These are phyloP conservation scores for Eupithecia abbreviata DNA, from an alignment of 2,888 invertebrate genomes.

Conservation along the genomic window DNA sequence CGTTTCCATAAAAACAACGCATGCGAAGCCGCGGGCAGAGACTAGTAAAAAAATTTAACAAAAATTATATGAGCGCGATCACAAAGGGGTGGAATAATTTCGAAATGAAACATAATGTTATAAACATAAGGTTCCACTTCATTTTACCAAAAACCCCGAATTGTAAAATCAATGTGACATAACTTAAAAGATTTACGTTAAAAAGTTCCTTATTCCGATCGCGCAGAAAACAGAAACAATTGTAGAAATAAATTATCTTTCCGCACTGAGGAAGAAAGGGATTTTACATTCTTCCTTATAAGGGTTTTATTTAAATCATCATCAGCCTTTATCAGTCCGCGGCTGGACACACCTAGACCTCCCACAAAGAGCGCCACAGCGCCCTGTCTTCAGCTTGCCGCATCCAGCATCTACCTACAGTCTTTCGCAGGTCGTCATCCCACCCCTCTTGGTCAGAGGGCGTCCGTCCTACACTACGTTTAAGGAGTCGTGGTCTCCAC, in stretches of 20 bases:
- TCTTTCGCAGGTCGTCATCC: no score
- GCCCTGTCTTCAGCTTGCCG: no score
- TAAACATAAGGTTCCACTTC: not conserved
- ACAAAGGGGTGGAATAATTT: not conserved
- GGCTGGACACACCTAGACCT: no score
- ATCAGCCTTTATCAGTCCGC: no score
- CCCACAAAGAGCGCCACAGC: no score
- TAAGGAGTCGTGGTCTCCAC: no score
- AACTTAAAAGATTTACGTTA: not conserved
- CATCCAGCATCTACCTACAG: no score
- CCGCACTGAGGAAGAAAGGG: not conserved
- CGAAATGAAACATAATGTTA: not conserved
- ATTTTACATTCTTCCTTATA: not conserved
- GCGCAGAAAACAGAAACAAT: not conserved
- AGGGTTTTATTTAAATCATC: not conserved
- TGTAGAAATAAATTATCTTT: not conserved
- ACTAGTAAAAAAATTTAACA: no score
- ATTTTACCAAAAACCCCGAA: not conserved
- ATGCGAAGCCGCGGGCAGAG: no score
- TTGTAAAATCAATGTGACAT: not conserved
- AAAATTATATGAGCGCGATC: not conserved
- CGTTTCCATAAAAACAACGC: no score
- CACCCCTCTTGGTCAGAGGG: no score
- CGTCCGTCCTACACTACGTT: no score
- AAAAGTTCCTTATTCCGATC: not conserved